phyloP scores from a whole-genome alignment of 2,888 invertebrate species.

The Griposia aprilina region DNA sequence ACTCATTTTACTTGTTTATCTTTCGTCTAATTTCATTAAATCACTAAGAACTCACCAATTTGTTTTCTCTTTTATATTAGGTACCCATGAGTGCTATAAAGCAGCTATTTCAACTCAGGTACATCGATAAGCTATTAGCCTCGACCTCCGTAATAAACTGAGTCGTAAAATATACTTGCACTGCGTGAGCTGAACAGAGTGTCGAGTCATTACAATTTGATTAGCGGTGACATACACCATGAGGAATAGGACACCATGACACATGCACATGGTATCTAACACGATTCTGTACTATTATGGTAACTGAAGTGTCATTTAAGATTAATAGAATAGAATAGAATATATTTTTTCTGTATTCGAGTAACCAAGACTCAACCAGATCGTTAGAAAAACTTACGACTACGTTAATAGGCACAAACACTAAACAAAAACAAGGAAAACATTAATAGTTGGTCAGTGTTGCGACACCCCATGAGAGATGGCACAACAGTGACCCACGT shows the following conservation, averaged over 20 bases:
- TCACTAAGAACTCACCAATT: not conserved
- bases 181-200: conserved; percentile 4
- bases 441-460: no score
- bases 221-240: not conserved
- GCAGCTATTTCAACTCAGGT: not conserved
- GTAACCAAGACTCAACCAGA: no score
- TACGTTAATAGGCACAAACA: no score
- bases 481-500: no score
- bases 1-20: not conserved
- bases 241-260: conserved; percentile 1
- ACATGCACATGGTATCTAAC: not conserved
- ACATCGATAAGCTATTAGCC: not conserved
- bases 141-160: conserved; percentile 13
- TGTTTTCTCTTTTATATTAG: not conserved
- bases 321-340: no score
- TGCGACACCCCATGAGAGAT: no score
- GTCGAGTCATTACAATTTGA: conserved; percentile 31
- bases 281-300: no score
- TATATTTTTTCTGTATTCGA: no score
- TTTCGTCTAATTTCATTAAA: not conserved
- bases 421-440: no score
- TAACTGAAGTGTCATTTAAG: conserved; percentile 3
- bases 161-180: conserved; percentile 1
- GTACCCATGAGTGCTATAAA: not conserved
- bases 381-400: no score